Percentiles rank a stretch among this genome's conserved stretches.
These are phyloP conservation scores for Glareola pratincola DNA, from an alignment of 2,113 vertebrate species.

Conservation along the genomic window DNA sequence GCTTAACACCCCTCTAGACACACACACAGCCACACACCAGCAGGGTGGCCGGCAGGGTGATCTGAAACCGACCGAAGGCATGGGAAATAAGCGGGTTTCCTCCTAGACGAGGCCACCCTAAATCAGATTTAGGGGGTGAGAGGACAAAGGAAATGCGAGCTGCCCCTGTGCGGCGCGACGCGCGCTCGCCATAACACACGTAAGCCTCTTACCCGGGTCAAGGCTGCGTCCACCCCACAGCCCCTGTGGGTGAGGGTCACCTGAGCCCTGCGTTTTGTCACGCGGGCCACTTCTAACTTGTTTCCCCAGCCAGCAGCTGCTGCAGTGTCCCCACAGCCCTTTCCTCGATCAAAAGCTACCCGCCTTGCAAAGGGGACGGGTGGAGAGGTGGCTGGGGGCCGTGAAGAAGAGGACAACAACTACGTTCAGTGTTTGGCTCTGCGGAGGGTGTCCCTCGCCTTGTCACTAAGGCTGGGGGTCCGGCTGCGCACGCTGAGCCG, in stretches of 20 bases:
- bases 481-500: accelerated
- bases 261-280: neutral
- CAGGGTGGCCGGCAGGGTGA: neutral
- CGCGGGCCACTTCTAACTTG: neutral
- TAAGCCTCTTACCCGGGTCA: neutral
- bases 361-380: neutral
- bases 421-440: neutral
- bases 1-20: neutral
- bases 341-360: neutral
- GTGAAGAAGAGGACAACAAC: neutral
- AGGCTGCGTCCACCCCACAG: neutral
- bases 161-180: neutral
- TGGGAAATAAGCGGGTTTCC: neutral
- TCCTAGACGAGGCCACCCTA: neutral
- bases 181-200: accelerated
- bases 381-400: neutral
- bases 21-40: neutral
- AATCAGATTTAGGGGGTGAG: neutral
- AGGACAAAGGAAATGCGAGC: neutral
- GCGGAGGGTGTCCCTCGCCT: neutral
- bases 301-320: neutral
- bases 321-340: neutral
- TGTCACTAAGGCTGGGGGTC: neutral
- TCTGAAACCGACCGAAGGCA: neutral
- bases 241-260: neutral